Evolutionary conservation across 2,888 invertebrate species (phyloP).

Genomic region (Autographa gamma): DNA sequence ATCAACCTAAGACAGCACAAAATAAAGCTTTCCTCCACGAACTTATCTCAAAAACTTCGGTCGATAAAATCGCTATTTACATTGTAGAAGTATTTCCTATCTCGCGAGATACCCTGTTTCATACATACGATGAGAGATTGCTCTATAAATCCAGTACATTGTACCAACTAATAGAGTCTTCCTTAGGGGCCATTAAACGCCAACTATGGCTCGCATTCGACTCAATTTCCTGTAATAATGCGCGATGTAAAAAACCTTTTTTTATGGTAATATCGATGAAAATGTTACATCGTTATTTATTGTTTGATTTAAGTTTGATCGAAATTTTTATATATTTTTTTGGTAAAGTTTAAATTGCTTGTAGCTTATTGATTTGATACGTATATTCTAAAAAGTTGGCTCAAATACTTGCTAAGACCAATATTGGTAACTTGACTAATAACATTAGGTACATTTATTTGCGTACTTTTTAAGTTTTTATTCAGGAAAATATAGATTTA

Average conservation of each 20-base stretch:
- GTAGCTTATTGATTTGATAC: too few relatives aligned
- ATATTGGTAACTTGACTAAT: too few relatives aligned
- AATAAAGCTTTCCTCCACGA: slow-evolving; percentile 6
- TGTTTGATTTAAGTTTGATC: slow-evolving; percentile 19
- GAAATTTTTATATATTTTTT: slow-evolving; percentile 2
- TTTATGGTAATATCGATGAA: slow-evolving; percentile 14
- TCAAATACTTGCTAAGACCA: too few relatives aligned
- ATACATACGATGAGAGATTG: slow-evolving; percentile 69
- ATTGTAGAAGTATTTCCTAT: slow-evolving; percentile 47
- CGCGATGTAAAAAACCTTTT: slow-evolving; percentile 42
- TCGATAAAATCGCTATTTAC: slow-evolving; percentile 49
- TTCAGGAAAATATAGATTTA: too few relatives aligned
- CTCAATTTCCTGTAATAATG: slow-evolving; percentile 46
- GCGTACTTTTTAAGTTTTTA: too few relatives aligned
- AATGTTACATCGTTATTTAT: slow-evolving; percentile 9
- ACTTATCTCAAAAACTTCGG: slow-evolving; percentile 16
- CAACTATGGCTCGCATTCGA: slow-evolving; percentile 62
- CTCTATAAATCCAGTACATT: slow-evolving; percentile 73
- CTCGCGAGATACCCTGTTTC: slow-evolving; percentile 52
- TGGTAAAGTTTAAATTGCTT: neutral
- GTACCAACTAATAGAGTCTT: slow-evolving; percentile 78
- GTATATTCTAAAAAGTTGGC: too few relatives aligned
- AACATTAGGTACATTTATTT: too few relatives aligned
- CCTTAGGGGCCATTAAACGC: slow-evolving; percentile 75
- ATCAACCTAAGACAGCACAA: neutral